Percentiles rank a stretch among this genome's conserved stretches.
Evolutionary conservation across 2,797 vertebrate genomes (phyloP).

Genomic region (Gallinago solitaria): DNA sequence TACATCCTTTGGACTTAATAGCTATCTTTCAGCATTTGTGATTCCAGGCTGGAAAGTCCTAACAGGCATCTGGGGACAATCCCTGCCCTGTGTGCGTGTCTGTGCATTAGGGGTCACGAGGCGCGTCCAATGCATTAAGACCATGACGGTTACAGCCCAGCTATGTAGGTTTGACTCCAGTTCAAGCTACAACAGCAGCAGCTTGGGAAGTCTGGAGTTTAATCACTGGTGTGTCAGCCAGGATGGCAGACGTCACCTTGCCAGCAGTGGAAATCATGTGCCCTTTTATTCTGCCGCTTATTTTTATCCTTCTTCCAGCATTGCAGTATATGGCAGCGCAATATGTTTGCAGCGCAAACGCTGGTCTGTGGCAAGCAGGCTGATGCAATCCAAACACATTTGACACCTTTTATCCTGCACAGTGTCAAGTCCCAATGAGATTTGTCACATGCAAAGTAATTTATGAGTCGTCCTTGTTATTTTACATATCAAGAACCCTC

Average conservation of each 20-base stretch:
- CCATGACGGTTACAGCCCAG: slow-evolving; percentile 43
- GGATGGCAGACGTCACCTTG: slow-evolving; percentile 55
- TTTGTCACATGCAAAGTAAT: slow-evolving; percentile 58
- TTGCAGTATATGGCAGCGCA: slow-evolving; percentile 21
- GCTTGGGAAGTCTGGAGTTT: slow-evolving; percentile 40
- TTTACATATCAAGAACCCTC: slow-evolving; percentile 46
- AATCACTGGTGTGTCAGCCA: slow-evolving; percentile 49
- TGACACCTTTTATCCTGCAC: slow-evolving; percentile 24
- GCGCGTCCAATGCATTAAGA: slow-evolving; percentile 59
- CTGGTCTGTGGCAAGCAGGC: background rate
- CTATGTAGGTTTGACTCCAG: slow-evolving; percentile 36
- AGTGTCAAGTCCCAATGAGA: slow-evolving; percentile 59
- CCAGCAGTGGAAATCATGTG: slow-evolving; percentile 51
- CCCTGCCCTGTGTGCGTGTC: background rate
- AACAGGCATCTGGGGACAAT: slow-evolving; percentile 53
- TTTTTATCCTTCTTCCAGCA: slow-evolving; percentile 50
- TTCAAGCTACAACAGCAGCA: slow-evolving; percentile 25
- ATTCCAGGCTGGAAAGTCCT: background rate
- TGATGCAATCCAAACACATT: slow-evolving; percentile 24
- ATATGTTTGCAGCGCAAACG: background rate
- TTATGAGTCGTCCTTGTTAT: slow-evolving; percentile 52
- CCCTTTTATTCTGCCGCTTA: slow-evolving; percentile 40
- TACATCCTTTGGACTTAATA: slow-evolving; percentile 32
- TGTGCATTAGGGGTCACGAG: slow-evolving; percentile 45
- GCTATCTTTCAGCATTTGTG: slow-evolving; percentile 27